These are phyloP conservation scores for Acrocephalus arundinaceus DNA, from an alignment of 2,113 vertebrate genomes.

Conservation along the genomic window DNA sequence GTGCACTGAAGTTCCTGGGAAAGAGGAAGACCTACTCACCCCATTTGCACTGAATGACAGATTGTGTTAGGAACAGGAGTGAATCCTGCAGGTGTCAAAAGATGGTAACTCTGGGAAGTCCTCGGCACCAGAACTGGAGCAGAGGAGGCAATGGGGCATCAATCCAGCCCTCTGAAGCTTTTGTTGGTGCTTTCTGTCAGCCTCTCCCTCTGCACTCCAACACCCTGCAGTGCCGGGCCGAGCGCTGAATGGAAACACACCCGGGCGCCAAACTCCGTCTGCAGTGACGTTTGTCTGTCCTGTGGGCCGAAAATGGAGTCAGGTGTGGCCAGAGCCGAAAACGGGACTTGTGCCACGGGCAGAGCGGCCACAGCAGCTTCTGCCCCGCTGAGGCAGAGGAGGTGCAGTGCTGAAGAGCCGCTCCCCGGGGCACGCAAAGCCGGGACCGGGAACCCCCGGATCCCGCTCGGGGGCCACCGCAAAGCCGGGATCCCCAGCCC, in stretches of 20 bases:
- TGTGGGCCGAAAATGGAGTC: not conserved
- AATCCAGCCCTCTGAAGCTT: not conserved
- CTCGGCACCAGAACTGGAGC: not conserved
- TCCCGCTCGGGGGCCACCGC: not conserved
- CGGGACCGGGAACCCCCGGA: too few species aligned
- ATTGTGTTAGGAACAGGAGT: not conserved
- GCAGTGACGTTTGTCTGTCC: not conserved
- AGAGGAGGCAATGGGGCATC: not conserved
- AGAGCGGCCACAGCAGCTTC: not conserved
- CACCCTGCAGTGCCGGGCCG: not conserved
- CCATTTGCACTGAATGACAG: not conserved
- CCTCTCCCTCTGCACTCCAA: rapidly evolving
- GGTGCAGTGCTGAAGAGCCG: rapidly evolving
- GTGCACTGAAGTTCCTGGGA: not conserved
- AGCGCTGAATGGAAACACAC: not conserved
- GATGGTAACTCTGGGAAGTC: not conserved
- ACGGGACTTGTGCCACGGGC: rapidly evolving
- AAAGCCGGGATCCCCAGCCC: not conserved
- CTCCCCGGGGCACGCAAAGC: too few species aligned
- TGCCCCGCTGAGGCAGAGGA: not conserved
- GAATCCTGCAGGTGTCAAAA: not conserved
- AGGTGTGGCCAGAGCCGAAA: not conserved
- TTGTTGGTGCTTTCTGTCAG: not conserved
- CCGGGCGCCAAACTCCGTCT: rapidly evolving
- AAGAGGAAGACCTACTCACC: not conserved